Percentiles rank a stretch among this genome's conserved stretches.
Conservation (phyloP, 2,113 vertebrate genomes). For the human region GRCh38 chr9:93330001-93330500, state of each 20-base stretch:
- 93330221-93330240: slow-evolving; percentile 25
- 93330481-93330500: background rate
- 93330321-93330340: slow-evolving; percentile 7
- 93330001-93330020: slow-evolving; percentile 27
- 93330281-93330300: slow-evolving; percentile 37
- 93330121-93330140: slow-evolving; percentile 37
- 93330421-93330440: background rate
- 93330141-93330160: slow-evolving; percentile 46
- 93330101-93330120: slow-evolving; percentile 38
- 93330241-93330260: background rate
- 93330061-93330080: slow-evolving; percentile 57
- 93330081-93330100: background rate
- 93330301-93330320: background rate
- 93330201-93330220: slow-evolving; percentile 26
- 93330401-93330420: background rate
- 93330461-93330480: background rate
- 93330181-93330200: slow-evolving; percentile 36
- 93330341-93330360: background rate
- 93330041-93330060: slow-evolving; percentile 48
- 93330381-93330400: background rate
- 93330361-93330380: background rate
- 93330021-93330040: slow-evolving; percentile 9
- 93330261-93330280: slow-evolving; percentile 42
- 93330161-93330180: background rate
- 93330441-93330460: background rate